Base-by-base conservation (phyloP, 2,888 invertebrate genomes). In the Cactoblastis cactorum region DNA sequence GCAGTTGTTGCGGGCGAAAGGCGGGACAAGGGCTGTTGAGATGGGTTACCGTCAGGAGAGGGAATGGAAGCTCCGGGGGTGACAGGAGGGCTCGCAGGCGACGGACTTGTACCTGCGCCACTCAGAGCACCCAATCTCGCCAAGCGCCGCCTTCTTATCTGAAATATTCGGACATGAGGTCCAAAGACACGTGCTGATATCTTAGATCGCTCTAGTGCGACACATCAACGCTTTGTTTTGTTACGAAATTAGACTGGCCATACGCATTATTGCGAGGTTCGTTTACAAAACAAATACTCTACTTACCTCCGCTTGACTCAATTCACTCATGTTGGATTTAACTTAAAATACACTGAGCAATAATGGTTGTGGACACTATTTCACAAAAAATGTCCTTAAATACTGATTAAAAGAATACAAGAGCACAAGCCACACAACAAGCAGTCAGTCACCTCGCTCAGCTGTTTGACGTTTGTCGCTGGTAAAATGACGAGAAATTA, bases 281-380 rank as follows among this genome's bases (percentile, higher is more conserved):
- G 79, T 81, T 75, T 75, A 80, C 77, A 78, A 79, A 80, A 77
- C 74, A 77, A 74, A 73, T 69, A 71, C 67, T 62, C 58, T 58
- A 90, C 93, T 92, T 90, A 95, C 96, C 94, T 96, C 96, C 88
- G 96, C 96, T 82, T 95, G 95, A 77, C 94, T 95, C 67, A 96
- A 90, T 92, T 96, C 96, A 89, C 95, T 95, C 95, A 95, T 95
- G 63, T 61, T 80, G 71, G 64, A 63, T 58, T 59, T 66, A 61
- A 63, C 71, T 60, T 67, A 67, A 8, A 66, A 59, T 59, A 64
- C 66, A 63, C 64, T 67, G 60, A 64, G 59, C 57, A 59, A 62
- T 61, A 68, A 62, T 56, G 69, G 65, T 62, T 61, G 57, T 59
- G 62, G 65, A 57, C 70, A 77, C 72, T 75, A 71, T 72, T 74